Base-by-base conservation (phyloP, 1,140 invertebrate genomes). In the Babylonia areolata region DNA sequence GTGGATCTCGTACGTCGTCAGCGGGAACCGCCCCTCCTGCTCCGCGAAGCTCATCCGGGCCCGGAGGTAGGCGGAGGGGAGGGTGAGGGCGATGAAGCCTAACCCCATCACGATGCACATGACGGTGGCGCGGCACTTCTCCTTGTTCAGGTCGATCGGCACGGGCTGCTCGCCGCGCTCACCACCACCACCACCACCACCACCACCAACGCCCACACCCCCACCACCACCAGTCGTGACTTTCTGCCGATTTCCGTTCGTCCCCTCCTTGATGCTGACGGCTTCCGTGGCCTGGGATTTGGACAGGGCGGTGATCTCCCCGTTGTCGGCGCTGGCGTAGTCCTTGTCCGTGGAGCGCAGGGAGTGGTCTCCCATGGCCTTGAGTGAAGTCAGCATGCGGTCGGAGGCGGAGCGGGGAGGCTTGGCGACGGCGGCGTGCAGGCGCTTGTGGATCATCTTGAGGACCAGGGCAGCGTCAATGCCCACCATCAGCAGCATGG, bases 401-500 rank as follows among this genome's bases (percentile, higher is more conserved):
- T 58, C 46, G 3, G 31, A 35, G 28, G 78, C 12, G 42, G 40
- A 33, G 42, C 33, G 46, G n/a, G 28, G 40, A 3, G n/a, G n/a
- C n/a, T n/a, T n/a, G n/a, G 5, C 35, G 28, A 5, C n/a, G 40
- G 78, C 28, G 17, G 39, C 6, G 64, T 33, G 82, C 54, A 73
- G 35, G 3, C 23, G 35, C 28, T 42, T 75, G 35, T 35, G 28
- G 64, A 84, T 11, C 37, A 73, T 73, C 37, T 73, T 84, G 82
- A 46, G 23, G 28, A 73, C 15, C 31, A 84, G 64, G 1, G 82
- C 69, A 37, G 73, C 64, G 37, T 83, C 81, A 31, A 83, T 37
- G 17, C 23, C 81, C 81, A 71, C 33, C 81, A 83, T 83, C 37
- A 84, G 3, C 64, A 84, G 64, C 81, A 84, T 40, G 37, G 81